These are phyloP conservation scores for Zaprionus lineosus DNA, from an alignment of 2,888 invertebrate genomes.

Conservation along the genomic window DNA sequence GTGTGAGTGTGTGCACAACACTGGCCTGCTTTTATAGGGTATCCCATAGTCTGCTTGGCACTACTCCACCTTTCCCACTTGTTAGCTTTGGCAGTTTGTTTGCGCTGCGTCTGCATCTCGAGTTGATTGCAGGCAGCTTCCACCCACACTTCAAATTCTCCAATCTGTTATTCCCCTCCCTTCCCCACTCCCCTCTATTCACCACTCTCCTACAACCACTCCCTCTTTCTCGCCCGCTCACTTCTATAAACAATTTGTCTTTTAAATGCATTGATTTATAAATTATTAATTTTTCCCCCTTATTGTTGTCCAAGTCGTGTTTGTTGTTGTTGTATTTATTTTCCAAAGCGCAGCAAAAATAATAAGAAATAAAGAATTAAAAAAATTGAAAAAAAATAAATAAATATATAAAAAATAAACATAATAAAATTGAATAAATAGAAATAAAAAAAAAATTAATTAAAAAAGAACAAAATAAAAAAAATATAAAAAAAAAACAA, in stretches of 20 bases:
- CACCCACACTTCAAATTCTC: slow-evolving; percentile 23
- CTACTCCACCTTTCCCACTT: neutral
- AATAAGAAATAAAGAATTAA: neutral
- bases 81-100: slow-evolving; percentile 63
- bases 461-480: too few species aligned
- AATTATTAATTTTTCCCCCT: slow-evolving; percentile 46
- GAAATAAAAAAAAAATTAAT: too few species aligned
- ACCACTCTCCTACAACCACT: neutral
- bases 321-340: slow-evolving; percentile 8
- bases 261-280: slow-evolving; percentile 56
- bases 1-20: too few species aligned
- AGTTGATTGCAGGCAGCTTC: slow-evolving; percentile 66
- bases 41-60: neutral
- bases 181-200: neutral
- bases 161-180: slow-evolving; percentile 1
- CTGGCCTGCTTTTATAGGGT: slow-evolving; percentile 5
- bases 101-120: slow-evolving; percentile 66
- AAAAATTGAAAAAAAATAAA: neutral
- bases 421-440: too few species aligned
- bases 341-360: neutral
- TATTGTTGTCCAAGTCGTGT: too few species aligned
- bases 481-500: too few species aligned
- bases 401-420: neutral
- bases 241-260: slow-evolving; percentile 32
- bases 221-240: neutral